These are phyloP conservation scores for Numenius phaeopus DNA, from an alignment of 2,797 vertebrate genomes.

Conservation along the genomic window DNA sequence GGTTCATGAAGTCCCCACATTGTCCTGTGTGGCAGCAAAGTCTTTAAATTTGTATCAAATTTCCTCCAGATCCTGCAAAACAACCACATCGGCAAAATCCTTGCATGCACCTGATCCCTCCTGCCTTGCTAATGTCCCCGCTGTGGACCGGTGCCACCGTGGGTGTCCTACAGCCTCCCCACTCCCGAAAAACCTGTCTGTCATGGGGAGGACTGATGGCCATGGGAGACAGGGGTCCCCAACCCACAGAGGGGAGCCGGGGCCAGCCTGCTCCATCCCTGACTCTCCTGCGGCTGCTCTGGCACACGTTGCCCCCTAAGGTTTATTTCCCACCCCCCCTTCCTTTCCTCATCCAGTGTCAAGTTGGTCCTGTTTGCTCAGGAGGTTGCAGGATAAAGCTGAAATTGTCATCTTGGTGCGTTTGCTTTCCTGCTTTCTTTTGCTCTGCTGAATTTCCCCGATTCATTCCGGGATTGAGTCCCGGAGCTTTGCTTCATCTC, in stretches of 20 bases:
- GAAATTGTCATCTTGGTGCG: rapidly evolving
- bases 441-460: background rate
- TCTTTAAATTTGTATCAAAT: background rate
- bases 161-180: background rate
- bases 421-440: background rate
- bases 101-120: background rate
- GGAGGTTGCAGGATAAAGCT: background rate
- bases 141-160: rapidly evolving
- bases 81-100: background rate
- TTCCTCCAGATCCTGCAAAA: conserved; percentile 18
- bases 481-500: background rate
- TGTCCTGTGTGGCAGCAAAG: background rate
- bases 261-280: background rate
- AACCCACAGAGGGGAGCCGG: background rate
- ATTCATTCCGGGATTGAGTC: background rate
- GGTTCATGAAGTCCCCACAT: background rate
- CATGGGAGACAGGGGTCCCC: background rate
- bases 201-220: background rate
- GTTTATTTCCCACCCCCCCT: background rate
- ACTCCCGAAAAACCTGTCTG: background rate
- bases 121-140: rapidly evolving
- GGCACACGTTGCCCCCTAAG: rapidly evolving
- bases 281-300: background rate
- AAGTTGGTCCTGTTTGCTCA: rapidly evolving
- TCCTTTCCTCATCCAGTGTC: background rate